Conservation (phyloP, 2,888 invertebrate genomes). For the Mimumesa dahlbomi region DNA sequence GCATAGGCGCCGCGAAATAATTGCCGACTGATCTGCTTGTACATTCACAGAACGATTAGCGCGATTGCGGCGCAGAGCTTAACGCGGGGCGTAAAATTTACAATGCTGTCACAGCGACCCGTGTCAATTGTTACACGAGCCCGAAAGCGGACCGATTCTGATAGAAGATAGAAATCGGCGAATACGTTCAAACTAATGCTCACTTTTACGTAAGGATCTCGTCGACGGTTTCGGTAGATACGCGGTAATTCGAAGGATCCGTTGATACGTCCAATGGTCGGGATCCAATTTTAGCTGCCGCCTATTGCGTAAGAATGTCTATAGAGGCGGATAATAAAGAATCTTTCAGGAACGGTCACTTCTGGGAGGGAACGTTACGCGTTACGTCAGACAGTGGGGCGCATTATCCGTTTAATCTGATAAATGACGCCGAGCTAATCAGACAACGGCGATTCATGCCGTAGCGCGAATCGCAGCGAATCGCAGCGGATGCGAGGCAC, state of each 20-base stretch:
- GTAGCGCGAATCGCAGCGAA: constrained; percentile 21
- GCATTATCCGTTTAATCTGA: constrained; percentile 52
- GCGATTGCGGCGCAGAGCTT: background rate
- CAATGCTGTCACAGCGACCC: too few species aligned
- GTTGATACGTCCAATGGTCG: constrained; percentile 30
- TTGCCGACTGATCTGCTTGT: too few species aligned
- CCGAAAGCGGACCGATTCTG: too few species aligned
- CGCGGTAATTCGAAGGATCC: constrained; percentile 27
- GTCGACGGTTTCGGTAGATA: constrained; percentile 1
- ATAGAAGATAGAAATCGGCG: too few species aligned
- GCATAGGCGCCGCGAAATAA: constrained; percentile 34
- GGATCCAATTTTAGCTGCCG: constrained; percentile 15
- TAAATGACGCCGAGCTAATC: constrained; percentile 51
- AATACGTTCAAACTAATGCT: too few species aligned
- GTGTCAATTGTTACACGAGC: too few species aligned
- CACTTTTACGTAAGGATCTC: constrained; percentile 11
- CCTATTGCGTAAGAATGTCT: constrained; percentile 27
- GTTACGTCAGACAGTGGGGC: constrained; percentile 40
- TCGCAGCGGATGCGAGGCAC: constrained; percentile 43
- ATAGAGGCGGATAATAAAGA: constrained; percentile 30
- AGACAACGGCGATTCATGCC: constrained; percentile 34
- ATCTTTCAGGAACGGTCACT: constrained; percentile 32
- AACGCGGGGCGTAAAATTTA: background rate
- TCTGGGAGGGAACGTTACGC: constrained; percentile 2
- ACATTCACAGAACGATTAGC: too few species aligned